Percentiles rank a stretch among this genome's conserved stretches.
Evolutionary conservation across 1,140 invertebrate genomes (phyloP).

Genomic region (Neodiprion virginianus): DNA sequence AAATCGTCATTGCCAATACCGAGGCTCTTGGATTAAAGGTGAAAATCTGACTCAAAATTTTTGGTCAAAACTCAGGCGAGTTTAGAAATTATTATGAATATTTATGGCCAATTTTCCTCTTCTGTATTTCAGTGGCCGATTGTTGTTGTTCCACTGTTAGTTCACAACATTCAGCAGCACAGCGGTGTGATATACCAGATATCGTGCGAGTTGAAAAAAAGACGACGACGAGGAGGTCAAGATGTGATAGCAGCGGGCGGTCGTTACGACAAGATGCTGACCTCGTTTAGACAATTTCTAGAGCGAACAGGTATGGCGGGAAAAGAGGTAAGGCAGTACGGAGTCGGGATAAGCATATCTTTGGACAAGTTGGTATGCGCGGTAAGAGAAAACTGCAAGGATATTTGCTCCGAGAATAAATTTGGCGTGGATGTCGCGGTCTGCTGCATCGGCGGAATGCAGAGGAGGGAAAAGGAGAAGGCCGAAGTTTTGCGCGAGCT

Average conservation of each 20-base stretch:
- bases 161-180: conserved; percentile 71
- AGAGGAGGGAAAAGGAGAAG: conserved; percentile 68
- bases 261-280: conserved; percentile 54
- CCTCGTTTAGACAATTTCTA: conserved; percentile 51
- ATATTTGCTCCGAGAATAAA: conserved; percentile 43
- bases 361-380: conserved; percentile 73
- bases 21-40: conserved; percentile 79
- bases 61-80: background rate
- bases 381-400: conserved; percentile 57
- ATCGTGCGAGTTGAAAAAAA: conserved; percentile 67
- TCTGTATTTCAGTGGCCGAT: conserved; percentile 65
- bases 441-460: conserved; percentile 65
- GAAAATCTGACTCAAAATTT: conserved; percentile 25
- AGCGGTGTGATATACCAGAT: conserved; percentile 79
- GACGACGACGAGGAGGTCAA: conserved; percentile 62
- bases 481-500: conserved; percentile 66
- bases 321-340: conserved; percentile 63
- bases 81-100: background rate
- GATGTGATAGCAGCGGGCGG: conserved; percentile 75
- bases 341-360: conserved; percentile 78
- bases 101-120: conserved; percentile 12
- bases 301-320: conserved; percentile 48
- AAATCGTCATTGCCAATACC: conserved; percentile 72
- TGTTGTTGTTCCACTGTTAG: conserved; percentile 68
- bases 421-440: conserved; percentile 70